These are phyloP conservation scores for Nymphalis urticae DNA, from an alignment of 2,888 invertebrate species.

Conservation along the genomic window DNA sequence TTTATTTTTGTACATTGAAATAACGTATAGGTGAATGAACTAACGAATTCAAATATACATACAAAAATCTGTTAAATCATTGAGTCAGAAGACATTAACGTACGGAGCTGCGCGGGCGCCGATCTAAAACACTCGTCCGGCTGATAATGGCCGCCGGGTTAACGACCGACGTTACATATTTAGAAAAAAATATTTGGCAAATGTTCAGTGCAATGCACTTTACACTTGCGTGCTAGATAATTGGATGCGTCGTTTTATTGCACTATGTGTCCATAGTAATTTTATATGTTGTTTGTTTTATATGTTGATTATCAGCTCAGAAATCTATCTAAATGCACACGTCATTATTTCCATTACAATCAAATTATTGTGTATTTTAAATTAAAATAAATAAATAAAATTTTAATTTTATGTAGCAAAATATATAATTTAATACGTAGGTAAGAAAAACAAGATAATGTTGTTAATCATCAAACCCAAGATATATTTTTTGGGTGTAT, in stretches of 20 bases:
- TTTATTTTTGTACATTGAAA: background rate
- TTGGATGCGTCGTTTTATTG: conserved; percentile 20
- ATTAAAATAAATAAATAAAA: no score
- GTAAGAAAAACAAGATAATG: background rate
- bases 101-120: conserved; percentile 48
- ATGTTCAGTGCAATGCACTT: conserved; percentile 66
- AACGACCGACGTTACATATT: conserved; percentile 74
- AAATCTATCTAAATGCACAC: no score
- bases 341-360: no score
- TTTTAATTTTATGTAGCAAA: background rate
- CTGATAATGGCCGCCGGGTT: conserved; percentile 75
- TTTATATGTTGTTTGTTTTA: no score
- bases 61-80: conserved; percentile 34
- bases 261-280: no score
- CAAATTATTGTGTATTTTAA: no score
- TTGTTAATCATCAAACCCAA: background rate
- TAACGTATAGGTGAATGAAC: conserved; percentile 25
- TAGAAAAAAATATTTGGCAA: conserved; percentile 82
- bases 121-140: conserved; percentile 70
- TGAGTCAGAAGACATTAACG: conserved; percentile 32
- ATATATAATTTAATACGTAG: background rate
- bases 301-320: no score
- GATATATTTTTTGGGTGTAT: background rate
- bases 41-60: conserved; percentile 18
- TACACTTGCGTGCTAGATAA: conserved; percentile 52